Evolutionary conservation across 2,113 vertebrate genomes (phyloP).

Genomic region (Pampusana beccarii): DNA sequence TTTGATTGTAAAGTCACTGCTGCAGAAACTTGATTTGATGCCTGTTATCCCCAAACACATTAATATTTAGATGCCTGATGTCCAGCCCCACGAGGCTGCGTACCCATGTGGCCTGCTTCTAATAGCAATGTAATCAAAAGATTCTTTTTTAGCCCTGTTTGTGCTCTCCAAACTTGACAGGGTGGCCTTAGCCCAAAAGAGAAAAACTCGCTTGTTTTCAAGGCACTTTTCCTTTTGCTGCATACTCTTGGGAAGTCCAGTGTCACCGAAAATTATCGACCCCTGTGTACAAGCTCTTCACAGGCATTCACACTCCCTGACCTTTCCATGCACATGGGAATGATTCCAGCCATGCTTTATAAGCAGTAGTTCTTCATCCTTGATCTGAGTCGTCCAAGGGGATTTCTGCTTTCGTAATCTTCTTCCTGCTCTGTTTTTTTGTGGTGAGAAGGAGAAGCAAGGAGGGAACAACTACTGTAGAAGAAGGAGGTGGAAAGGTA

Average conservation of each 20-base stretch:
- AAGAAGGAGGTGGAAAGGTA: neutral
- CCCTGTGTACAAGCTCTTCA: neutral
- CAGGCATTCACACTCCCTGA: neutral
- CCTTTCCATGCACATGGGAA: neutral
- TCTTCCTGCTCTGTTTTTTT: neutral
- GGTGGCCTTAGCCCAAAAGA: neutral
- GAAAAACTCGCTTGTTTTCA: neutral
- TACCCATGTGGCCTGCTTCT: neutral
- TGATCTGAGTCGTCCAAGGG: neutral
- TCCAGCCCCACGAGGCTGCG: neutral
- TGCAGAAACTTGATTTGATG: neutral
- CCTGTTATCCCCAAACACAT: neutral
- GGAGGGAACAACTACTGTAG: neutral
- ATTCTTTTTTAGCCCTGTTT: neutral
- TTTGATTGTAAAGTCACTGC: neutral
- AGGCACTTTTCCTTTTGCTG: neutral
- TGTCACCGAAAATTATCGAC: neutral
- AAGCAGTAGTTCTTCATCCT: neutral
- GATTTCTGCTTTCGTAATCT: neutral
- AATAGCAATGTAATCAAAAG: neutral
- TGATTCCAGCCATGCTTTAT: neutral
- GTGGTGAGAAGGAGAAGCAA: neutral
- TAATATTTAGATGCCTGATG: neutral
- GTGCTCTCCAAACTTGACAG: neutral
- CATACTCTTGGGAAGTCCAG: neutral